Base-by-base conservation (phyloP, 2,797 vertebrate genomes). In the Syngnathus rostellatus region DNA sequence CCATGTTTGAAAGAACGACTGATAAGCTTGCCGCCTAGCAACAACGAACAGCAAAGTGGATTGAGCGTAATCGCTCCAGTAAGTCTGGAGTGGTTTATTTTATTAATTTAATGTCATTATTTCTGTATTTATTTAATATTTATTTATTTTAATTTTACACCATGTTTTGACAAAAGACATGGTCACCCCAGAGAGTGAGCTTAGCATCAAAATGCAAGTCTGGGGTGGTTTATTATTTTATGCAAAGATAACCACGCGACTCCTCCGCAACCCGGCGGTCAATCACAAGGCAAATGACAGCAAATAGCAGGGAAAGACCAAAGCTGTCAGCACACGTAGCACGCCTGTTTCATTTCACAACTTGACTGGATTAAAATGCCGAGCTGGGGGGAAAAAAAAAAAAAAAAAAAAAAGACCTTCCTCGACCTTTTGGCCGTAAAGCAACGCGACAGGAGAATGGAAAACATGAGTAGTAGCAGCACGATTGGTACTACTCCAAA, bases 1-100 rank as follows among this genome's bases (percentile, higher is more conserved):
- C 76, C 83, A 77, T 78, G 79, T 76, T 75, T 84, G 83, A 83
- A 78, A 83, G 84, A 82, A 84, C 77, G 81, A 76, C 81, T 80
- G 83, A 86, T 87, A 82, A 83, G 87, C 85, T 85, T 79, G 80
- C 85, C 82, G 78, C 63, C 77, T 83, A 10, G 21, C 51, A 12
- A 11, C 55, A 12, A 41, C 3, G 38, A 81, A 79, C 66, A 59
- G 72, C 68, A 76, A 86, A 88, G 82, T 77, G 71, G 80, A 83
- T 46, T 74, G 80, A 78, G 71, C 48, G 73, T 68, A 72, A 73
- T 72, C 70, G 78, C 62, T 69, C 66, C 70, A 63, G 31, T 31
- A 31, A 31, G 31, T 31, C 31, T 31, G 31, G 3, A 31, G 31
- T 31, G 31, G 31, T 31, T 31, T 31, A 31, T 31, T 31, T 31